Conservation (phyloP, 2,113 vertebrate genomes). For the Psittacula cyanocephala region DNA sequence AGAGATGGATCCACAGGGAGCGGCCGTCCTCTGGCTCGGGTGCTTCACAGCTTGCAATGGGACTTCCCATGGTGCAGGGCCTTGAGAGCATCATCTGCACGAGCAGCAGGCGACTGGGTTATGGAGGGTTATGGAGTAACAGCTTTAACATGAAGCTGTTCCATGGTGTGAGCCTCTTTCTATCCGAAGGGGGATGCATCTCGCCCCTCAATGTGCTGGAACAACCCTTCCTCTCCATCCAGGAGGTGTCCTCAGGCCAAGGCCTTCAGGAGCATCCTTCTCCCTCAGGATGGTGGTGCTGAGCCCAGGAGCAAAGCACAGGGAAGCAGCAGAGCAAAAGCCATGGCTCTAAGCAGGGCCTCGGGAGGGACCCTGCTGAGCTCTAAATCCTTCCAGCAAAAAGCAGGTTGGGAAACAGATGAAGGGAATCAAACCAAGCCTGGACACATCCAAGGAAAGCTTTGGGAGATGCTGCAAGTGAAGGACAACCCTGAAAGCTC, state of each 20-base stretch:
- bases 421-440: not conserved
- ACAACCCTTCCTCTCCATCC: rapidly evolving
- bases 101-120: not conserved
- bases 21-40: rapidly evolving
- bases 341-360: not conserved
- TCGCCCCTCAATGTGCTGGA: rapidly evolving
- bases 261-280: not conserved
- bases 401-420: not conserved
- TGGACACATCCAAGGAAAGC: not conserved
- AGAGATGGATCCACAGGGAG: rapidly evolving
- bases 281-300: not conserved
- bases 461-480: not conserved
- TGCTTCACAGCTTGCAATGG: rapidly evolving
- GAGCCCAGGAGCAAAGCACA: not conserved
- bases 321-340: not conserved
- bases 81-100: rapidly evolving
- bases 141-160: not conserved
- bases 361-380: not conserved
- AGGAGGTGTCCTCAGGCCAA: not conserved
- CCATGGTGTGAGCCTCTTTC: rapidly evolving
- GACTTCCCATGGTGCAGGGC: rapidly evolving
- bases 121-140: rapidly evolving
- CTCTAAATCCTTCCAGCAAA: not conserved
- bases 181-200: rapidly evolving
- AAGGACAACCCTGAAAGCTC: not conserved